phyloP scores from a whole-genome alignment of 2,113 vertebrate genomes.

The Pluvianellus socialis region DNA sequence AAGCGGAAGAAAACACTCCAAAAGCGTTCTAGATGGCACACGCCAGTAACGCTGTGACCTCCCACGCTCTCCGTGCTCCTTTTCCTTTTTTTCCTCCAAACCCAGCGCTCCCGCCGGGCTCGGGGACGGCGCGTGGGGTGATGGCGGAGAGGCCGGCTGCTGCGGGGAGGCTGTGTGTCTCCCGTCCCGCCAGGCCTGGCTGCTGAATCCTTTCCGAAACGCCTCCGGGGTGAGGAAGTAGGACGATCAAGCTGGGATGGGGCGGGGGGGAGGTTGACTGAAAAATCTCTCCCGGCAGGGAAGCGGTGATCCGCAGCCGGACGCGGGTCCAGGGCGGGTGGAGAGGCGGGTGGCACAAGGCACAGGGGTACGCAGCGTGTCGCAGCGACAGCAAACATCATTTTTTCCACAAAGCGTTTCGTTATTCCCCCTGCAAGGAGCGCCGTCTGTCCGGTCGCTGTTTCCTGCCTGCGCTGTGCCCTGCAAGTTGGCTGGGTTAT shows the following conservation, averaged over 20 bases:
- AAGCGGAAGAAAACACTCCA: fast-evolving
- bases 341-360: not conserved
- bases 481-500: not conserved
- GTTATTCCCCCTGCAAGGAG: not conserved
- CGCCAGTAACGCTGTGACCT: not conserved
- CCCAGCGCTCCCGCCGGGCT: not conserved
- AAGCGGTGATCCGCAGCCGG: not conserved
- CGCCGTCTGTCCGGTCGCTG: not conserved
- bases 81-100: not conserved
- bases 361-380: not conserved
- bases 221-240: not conserved
- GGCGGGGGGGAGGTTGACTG: too few relatives aligned
- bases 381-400: not conserved
- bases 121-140: fast-evolving
- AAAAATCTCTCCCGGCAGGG: not conserved
- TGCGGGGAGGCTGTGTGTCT: not conserved
- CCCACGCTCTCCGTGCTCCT: not conserved
- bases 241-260: not conserved
- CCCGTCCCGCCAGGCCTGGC: not conserved
- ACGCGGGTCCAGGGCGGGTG: not conserved
- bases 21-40: not conserved
- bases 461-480: not conserved
- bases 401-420: not conserved
- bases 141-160: too few relatives aligned
- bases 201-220: not conserved